Evolutionary conservation across 1,140 invertebrate genomes (phyloP).

Genomic region (Zophobas morio): DNA sequence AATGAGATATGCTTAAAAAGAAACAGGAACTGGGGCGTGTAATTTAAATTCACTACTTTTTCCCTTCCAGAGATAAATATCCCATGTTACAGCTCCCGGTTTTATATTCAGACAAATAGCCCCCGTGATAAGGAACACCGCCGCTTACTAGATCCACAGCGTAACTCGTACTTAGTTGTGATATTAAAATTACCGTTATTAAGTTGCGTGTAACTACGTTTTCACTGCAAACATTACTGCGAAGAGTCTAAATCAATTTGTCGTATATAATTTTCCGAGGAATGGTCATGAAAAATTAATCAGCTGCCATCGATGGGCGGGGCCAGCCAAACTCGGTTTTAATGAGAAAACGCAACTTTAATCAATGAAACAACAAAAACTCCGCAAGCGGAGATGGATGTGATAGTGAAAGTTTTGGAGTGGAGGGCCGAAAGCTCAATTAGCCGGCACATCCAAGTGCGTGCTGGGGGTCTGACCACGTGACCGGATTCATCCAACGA

Average conservation of each 20-base stretch:
- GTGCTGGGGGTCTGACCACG: too few species aligned
- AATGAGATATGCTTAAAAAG: slow-evolving; percentile 42
- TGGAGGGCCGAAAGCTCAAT: too few species aligned
- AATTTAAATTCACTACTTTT: slow-evolving; percentile 46
- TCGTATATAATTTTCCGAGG: background rate
- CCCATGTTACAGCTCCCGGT: slow-evolving; percentile 36
- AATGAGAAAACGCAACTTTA: too few species aligned
- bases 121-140: slow-evolving; percentile 37
- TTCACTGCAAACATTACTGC: background rate
- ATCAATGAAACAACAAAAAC: too few species aligned
- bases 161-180: slow-evolving; percentile 18
- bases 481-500: too few species aligned
- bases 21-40: slow-evolving; percentile 34
- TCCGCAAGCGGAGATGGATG: too few species aligned
- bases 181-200: slow-evolving; percentile 34
- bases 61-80: slow-evolving; percentile 39
- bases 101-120: slow-evolving; percentile 48
- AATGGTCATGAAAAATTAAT: background rate
- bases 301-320: too few species aligned
- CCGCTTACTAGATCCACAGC: slow-evolving; percentile 21
- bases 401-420: too few species aligned
- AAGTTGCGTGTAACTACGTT: slow-evolving; percentile 17
- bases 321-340: too few species aligned
- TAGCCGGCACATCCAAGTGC: too few species aligned
- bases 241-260: too few species aligned